Evolutionary conservation across 2,113 vertebrate genomes (phyloP), one percentile per base, ranked within the genome.

Genomic region (Lamprotornis superbus): DNA sequence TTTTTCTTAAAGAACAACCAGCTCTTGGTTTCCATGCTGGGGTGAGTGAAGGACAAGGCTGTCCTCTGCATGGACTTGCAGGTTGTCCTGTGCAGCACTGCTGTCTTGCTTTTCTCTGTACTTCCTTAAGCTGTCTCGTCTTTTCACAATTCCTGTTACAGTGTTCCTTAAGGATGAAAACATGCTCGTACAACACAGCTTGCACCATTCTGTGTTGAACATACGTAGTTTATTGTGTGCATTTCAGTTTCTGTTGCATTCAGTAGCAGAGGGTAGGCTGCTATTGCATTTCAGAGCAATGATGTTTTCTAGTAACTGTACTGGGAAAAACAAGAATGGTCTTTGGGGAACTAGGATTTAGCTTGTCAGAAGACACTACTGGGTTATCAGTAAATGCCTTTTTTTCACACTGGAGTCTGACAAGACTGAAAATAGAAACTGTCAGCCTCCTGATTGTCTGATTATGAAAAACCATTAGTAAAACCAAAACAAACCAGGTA

Each of bases 391-490:
- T 64, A 74, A 11, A 68, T 92, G 55, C 35, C 47, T 87, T 90
- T 81, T 81, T 53, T 92, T 69, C 39, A 46, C 46, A 15, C 16
- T 74, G 44, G 7, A 67, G 35, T 80, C 73, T 93, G 83, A 56
- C 73, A 56, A 63, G 56, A 80, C 53, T 89, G 76, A 92, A 93
- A 93, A 94, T 94, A 94, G 89, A 89, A 96, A 56, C 76, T 57
- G 65, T 83, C 89, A 92, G 56, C 61, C 19, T 78, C 73, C 69
- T 87, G 83, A 92, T 95, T 94, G 68, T 83, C 71, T 94, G 71
- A 90, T 93, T 89, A 87, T 94, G 73, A 95, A 87, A 81, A 96
- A 67, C 73, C 40, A 84, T 89, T 52, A 93, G 52, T 59, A 83
- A 90, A 92, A 49, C 50, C 67, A 76, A 90, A 92, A 65, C 83